A percentile compares a stretch with the other conserved stretches of the same genome.
These are phyloP conservation scores for Ovis aries DNA, from an alignment of 2,113 vertebrate genomes.

Conservation along the genomic window DNA sequence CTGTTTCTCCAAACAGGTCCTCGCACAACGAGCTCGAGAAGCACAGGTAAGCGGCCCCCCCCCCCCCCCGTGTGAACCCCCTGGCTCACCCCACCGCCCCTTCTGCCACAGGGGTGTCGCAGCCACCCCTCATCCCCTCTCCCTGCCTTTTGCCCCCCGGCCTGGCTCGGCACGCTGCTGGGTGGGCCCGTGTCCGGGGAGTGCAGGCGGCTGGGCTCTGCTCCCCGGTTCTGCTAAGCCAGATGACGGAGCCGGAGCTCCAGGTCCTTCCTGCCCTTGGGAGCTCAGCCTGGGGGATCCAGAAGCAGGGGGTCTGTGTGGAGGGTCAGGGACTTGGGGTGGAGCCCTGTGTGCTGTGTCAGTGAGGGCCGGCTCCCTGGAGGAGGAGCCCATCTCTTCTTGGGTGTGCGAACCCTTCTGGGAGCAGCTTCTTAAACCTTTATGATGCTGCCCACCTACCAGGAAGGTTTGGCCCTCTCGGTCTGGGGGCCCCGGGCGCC, in stretches of 20 bases:
- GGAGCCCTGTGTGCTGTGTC: not conserved
- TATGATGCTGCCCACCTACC: not conserved
- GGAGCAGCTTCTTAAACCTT: not conserved
- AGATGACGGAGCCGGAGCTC: not conserved
- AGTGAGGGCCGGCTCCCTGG: not conserved
- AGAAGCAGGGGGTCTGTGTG: not conserved
- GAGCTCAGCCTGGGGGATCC: not conserved
- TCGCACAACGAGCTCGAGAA: slow-evolving; percentile 99
- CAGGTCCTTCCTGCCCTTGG: not conserved
- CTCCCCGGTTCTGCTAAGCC: not conserved
- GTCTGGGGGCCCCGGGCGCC: not conserved
- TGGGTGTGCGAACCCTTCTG: not conserved
- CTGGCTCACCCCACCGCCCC: rapidly evolving
- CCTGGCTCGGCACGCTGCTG: not conserved
- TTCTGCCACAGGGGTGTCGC: not conserved
- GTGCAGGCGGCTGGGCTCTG: not conserved
- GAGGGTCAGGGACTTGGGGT: not conserved
- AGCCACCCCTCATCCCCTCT: rapidly evolving
- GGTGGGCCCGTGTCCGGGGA: not conserved
- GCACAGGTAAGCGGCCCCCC: slow-evolving; percentile 89
- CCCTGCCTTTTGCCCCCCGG: not conserved
- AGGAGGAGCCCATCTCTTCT: not conserved
- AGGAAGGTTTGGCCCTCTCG: not conserved
- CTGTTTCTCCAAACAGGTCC: slow-evolving; percentile 87
- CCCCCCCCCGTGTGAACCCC: rapidly evolving